Percentiles rank a stretch among this genome's conserved stretches.
Evolutionary conservation across 2,888 invertebrate species (phyloP).

Genomic region (Eupelmus urozonus): DNA sequence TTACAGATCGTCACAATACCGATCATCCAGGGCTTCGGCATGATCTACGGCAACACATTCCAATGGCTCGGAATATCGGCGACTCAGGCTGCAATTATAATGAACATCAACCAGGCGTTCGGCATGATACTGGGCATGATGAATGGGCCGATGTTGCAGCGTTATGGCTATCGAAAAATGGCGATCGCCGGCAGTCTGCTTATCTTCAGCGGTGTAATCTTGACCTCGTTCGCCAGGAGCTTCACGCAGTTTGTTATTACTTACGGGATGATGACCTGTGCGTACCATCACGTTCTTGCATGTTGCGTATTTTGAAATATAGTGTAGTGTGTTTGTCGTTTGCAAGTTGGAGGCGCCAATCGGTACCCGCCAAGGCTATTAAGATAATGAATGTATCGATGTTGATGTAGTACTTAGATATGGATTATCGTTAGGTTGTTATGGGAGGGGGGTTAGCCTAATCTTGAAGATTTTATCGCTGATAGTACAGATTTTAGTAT

Average conservation of each 20-base stretch:
- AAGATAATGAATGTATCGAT: no score
- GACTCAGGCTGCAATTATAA: conserved; percentile 82
- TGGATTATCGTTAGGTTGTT: no score
- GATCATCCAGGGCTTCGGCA: conserved; percentile 82
- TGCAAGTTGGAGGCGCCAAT: no score
- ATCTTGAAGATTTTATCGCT: no score
- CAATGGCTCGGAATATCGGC: conserved; percentile 80
- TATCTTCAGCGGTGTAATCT: conserved; percentile 80
- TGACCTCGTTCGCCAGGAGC: conserved; percentile 80
- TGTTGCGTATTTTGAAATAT: no score
- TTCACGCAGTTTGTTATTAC: conserved; percentile 82
- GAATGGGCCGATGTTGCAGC: conserved; percentile 82
- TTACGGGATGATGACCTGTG: conserved; percentile 85
- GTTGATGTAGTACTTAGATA: no score
- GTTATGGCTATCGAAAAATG: conserved; percentile 83
- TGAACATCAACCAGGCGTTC: conserved; percentile 83
- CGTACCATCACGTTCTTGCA: conserved; percentile 76
- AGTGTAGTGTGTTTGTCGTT: no score
- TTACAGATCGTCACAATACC: conserved; percentile 78
- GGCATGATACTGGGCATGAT: conserved; percentile 84
- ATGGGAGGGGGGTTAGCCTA: no score
- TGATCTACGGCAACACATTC: conserved; percentile 83
- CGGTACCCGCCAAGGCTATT: no score
- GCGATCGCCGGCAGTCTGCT: conserved; percentile 80
- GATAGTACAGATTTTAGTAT: no score